These are phyloP conservation scores for Desmodus rotundus DNA, from an alignment of 2,113 vertebrate species.

Conservation along the genomic window DNA sequence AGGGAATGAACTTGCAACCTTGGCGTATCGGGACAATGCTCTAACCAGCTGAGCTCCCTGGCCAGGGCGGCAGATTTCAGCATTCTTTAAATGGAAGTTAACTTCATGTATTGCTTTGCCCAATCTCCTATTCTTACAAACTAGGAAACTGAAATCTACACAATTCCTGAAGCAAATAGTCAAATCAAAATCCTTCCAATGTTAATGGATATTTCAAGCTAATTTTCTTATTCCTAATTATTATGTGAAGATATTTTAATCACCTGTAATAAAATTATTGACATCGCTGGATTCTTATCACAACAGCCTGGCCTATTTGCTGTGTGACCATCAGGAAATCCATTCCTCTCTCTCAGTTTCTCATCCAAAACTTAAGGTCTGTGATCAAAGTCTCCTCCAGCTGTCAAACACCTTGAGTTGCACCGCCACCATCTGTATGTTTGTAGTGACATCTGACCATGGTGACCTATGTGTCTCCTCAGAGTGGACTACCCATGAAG, in stretches of 20 bases:
- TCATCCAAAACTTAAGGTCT: neutral
- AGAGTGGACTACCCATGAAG: neutral
- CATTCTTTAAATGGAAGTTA: neutral
- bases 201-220: neutral
- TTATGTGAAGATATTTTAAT: neutral
- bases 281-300: neutral
- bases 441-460: too few relatives aligned
- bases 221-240: neutral
- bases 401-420: too few relatives aligned
- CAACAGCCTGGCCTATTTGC: neutral
- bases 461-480: neutral
- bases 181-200: neutral
- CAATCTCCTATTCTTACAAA: neutral
- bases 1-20: too few relatives aligned
- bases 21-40: too few relatives aligned
- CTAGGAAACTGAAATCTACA: neutral
- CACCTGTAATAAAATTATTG: neutral
- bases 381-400: neutral
- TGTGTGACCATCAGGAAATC: neutral
- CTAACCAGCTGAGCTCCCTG: too few relatives aligned
- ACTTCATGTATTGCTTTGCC: neutral
- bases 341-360: neutral
- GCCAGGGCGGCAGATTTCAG: neutral
- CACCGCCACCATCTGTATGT: accelerated
- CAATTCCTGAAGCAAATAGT: neutral